Percentiles rank a stretch among this genome's conserved stretches.
Evolutionary conservation across 2,113 vertebrate species (phyloP).

Genomic region (Rousettus leschenaultii): DNA sequence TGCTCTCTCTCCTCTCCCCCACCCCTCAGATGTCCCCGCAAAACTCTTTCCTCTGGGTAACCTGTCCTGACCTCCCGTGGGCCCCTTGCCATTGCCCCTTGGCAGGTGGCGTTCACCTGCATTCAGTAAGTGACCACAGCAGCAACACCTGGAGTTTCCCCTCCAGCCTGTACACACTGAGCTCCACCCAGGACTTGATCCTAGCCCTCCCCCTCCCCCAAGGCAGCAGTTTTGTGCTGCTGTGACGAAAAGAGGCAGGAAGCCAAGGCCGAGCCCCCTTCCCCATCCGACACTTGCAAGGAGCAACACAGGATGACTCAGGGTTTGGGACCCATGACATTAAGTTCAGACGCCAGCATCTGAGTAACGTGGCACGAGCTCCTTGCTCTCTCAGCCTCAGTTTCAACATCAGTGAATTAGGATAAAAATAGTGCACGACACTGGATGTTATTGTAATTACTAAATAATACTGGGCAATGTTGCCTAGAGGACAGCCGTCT

Average conservation of each 20-base stretch:
- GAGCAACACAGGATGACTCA: background rate
- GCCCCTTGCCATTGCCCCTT: too few relatives aligned
- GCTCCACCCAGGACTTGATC: background rate
- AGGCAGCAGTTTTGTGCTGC: background rate
- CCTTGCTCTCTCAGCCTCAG: background rate
- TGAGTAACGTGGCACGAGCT: background rate
- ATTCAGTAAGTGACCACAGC: too few relatives aligned
- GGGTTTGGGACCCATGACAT: background rate
- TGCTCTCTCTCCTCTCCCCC: fast-evolving
- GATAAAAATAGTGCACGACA: background rate
- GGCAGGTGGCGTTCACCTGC: fast-evolving
- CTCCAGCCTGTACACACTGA: background rate
- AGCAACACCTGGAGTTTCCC: fast-evolving
- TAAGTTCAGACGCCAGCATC: background rate
- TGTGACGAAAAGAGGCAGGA: background rate
- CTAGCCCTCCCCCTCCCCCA: background rate
- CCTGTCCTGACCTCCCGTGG: background rate
- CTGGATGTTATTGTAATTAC: too few relatives aligned
- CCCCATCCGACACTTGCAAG: too few relatives aligned
- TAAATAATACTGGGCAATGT: background rate
- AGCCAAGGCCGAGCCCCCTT: background rate
- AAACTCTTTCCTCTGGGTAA: background rate
- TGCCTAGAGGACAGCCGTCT: background rate
- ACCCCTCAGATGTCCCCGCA: background rate
- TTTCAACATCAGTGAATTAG: background rate